Percentiles rank a stretch among this genome's conserved stretches.
Evolutionary conservation across 2,797 vertebrate genomes (phyloP).

Genomic region (Delichon dasypus): DNA sequence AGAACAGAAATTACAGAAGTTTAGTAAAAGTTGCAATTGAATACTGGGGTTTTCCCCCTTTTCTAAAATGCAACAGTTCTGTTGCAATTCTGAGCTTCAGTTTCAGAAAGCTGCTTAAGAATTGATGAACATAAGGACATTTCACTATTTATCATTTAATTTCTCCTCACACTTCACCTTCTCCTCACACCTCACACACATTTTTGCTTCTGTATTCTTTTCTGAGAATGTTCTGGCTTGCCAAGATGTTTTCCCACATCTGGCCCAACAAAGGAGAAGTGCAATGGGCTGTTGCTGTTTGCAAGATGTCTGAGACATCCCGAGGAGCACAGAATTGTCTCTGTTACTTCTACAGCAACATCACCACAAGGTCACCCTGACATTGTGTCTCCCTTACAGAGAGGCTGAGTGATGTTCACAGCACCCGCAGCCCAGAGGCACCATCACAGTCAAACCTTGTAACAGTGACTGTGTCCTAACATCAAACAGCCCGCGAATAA

Average conservation of each 20-base stretch:
- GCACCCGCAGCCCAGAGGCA: background rate
- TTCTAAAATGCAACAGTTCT: background rate
- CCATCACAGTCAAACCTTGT: background rate
- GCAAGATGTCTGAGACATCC: background rate
- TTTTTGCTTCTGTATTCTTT: slow-evolving; percentile 13
- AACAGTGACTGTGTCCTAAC: background rate
- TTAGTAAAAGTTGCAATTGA: background rate
- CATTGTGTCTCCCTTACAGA: background rate
- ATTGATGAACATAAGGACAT: background rate
- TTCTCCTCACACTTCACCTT: background rate
- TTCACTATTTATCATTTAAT: background rate
- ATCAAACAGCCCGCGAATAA: background rate
- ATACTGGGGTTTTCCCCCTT: background rate
- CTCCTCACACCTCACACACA: background rate
- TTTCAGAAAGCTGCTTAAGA: background rate
- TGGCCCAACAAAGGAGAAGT: background rate
- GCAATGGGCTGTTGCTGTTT: background rate
- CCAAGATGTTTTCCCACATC: background rate
- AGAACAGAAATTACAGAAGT: background rate
- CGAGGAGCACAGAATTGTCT: background rate
- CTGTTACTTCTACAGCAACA: background rate
- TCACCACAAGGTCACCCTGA: background rate
- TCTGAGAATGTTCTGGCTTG: slow-evolving; percentile 47
- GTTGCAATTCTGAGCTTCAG: background rate
- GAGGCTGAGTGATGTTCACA: background rate